Conservation (phyloP, 2,888 invertebrate species). For the Dascillus cervinus region DNA sequence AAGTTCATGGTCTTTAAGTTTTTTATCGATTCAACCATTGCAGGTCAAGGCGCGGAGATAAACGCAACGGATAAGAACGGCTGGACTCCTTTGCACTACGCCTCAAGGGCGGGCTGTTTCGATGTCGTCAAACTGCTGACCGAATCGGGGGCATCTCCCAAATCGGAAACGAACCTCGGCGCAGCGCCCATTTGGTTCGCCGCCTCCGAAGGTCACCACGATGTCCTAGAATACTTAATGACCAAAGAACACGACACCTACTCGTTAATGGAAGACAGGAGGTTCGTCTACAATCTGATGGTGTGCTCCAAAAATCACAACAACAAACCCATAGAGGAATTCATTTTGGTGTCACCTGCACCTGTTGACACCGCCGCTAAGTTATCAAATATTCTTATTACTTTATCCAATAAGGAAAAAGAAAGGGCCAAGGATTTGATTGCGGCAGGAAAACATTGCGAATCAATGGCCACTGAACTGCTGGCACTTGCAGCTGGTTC, state of each 20-base stretch:
- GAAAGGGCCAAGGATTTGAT: constrained; percentile 95
- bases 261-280: constrained; percentile 92
- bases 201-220: constrained; percentile 93
- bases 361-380: constrained; percentile 98
- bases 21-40: background rate
- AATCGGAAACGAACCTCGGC: constrained; percentile 90
- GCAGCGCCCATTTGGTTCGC: constrained; percentile 98
- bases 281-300: constrained; percentile 98
- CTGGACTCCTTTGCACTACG: constrained; percentile 93
- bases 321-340: constrained; percentile 95
- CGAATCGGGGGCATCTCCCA: constrained; percentile 94
- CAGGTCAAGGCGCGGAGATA: constrained; percentile 94
- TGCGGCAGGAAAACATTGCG: constrained; percentile 92
- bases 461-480: constrained; percentile 95
- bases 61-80: constrained; percentile 96
- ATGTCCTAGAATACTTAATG: constrained; percentile 90
- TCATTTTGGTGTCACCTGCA: constrained; percentile 96
- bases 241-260: constrained; percentile 98
- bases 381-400: constrained; percentile 84
- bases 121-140: constrained; percentile 91
- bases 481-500: constrained; percentile 88
- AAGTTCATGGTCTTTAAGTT: no score
- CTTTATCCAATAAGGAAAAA: constrained; percentile 90
- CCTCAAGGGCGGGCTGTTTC: constrained; percentile 88
- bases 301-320: constrained; percentile 93